These are phyloP conservation scores for Pheucticus melanocephalus DNA, from an alignment of 2,113 vertebrate species.

Conservation along the genomic window DNA sequence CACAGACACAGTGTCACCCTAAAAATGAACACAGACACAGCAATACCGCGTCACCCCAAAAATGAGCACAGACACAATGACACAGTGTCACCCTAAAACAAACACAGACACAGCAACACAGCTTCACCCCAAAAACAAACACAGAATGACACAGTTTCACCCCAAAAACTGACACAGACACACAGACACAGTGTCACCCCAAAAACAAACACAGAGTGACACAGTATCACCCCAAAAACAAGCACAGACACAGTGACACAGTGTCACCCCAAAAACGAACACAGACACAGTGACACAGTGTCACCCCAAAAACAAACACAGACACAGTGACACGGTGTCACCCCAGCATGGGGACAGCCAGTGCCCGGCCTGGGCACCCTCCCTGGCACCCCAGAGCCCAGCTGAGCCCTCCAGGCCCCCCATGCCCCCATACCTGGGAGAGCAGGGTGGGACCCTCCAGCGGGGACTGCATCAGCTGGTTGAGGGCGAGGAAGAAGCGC, in stretches of 20 bases:
- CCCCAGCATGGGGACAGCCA: not conserved
- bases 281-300: fast-evolving
- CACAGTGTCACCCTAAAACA: too few species aligned
- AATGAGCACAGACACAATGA: not conserved
- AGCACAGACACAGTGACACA: too few species aligned
- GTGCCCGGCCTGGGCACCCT: not conserved
- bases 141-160: too few species aligned
- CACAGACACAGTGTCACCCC: too few species aligned
- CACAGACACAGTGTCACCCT: too few species aligned
- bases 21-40: not conserved
- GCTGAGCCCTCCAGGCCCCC: not conserved
- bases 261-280: too few species aligned
- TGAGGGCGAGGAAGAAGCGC: conserved; percentile 15
- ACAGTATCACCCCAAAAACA: too few species aligned
- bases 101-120: too few species aligned
- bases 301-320: not conserved
- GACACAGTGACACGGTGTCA: not conserved
- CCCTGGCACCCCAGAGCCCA: fast-evolving
- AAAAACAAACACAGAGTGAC: too few species aligned
- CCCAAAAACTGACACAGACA: too few species aligned
- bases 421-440: not conserved
- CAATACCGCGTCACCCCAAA: too few species aligned
- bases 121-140: too few species aligned
- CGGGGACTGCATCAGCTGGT: conserved; percentile 34
- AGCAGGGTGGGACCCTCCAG: conserved; percentile 44